Base-by-base conservation (phyloP, 1,140 invertebrate genomes). In the Gryon sp. region DNA sequence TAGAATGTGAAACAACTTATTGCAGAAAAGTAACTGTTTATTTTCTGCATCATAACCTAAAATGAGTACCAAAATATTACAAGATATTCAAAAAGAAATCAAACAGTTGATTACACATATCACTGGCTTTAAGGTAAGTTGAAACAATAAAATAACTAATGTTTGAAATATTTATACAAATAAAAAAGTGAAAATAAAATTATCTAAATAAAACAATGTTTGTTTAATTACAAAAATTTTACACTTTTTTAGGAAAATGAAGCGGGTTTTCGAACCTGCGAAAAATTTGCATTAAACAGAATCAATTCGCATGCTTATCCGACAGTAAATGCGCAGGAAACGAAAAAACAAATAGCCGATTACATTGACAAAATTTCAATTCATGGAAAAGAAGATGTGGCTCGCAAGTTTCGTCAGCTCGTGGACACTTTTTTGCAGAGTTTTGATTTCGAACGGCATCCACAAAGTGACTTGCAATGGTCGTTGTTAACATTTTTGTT, bases 391-490 rank as follows among this genome's bases (percentile, higher is more conserved):
- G 83, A 88, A 50, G 82, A 88, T 45, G 83, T 87, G 6, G 84
- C 89, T 4, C 77, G 80, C 22, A 84, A 84, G 19, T 87, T 89
- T 22, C 57, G 75, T 16, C 78, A 83, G 55, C 73, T 89, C 12
- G 63, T 89, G 1, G 52, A 87, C 55, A 62, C 76, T 6, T 89
- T 88, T 62, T 38, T 89, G 4, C 81, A 75, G 2, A 85, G 80
- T 55, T 89, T 87, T 52, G 83, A 87, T 19, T 89, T 88, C 59
- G 87, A 87, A 2, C 80, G 83, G 26, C 86, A 89, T 82, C 86
- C 88, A 0, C 87, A 89, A 32, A 85, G 85, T 34, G 87, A 89
- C 73, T 43, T 89, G 11, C 86, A 89, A 65, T 89, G 88, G 88
- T 82, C 78, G 20, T 43, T 89, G 15, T 50, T 89, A 9, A 85